Conservation (phyloP, 2,113 vertebrate species). For the Siniperca knerii region DNA sequence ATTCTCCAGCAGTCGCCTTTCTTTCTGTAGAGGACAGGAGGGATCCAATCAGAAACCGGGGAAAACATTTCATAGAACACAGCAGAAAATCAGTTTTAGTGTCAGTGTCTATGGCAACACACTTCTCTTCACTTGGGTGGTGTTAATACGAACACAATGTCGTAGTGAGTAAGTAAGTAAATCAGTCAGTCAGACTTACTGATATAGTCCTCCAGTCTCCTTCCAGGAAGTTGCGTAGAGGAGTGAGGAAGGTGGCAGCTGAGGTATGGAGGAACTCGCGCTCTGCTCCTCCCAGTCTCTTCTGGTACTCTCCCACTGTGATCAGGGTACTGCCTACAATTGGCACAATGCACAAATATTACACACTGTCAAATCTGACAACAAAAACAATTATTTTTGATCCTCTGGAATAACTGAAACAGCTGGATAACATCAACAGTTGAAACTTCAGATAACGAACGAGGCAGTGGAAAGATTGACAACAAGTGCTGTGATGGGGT, state of each 20-base stretch:
- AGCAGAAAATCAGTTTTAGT: background rate
- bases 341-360: background rate
- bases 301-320: constrained; percentile 94
- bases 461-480: background rate
- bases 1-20: constrained; percentile 93
- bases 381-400: no score
- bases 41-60: background rate
- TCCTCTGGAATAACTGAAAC: no score
- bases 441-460: background rate
- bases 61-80: background rate
- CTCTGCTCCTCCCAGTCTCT: constrained; percentile 90
- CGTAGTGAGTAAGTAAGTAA: background rate
- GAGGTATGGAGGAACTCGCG: constrained; percentile 93
- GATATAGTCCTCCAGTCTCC: constrained; percentile 98
- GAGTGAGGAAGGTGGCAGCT: constrained; percentile 91
- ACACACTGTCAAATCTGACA: background rate
- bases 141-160: background rate
- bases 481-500: no score
- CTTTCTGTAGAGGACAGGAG: constrained; percentile 86
- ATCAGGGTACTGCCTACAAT: constrained; percentile 88
- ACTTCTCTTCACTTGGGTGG: background rate
- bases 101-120: background rate
- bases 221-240: constrained; percentile 96
- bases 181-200: constrained; percentile 81
- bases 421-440: no score